These are phyloP conservation scores for Florisuga fusca DNA, from an alignment of 2,797 vertebrate genomes.

Conservation along the genomic window DNA sequence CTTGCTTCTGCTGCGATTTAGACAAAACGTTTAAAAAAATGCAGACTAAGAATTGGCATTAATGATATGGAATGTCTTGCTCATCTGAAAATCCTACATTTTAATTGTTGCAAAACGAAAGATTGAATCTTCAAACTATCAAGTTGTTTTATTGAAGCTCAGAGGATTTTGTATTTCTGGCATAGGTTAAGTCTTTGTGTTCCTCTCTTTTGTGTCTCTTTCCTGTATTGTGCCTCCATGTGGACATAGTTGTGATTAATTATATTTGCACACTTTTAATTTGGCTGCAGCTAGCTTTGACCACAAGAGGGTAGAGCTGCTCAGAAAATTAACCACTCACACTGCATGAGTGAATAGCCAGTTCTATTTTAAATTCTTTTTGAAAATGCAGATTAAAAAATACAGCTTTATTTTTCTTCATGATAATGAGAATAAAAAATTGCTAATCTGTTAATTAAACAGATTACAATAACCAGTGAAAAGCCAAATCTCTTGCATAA, in stretches of 20 bases:
- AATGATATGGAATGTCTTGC: not conserved
- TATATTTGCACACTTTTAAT: not conserved
- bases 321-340: slow-evolving; percentile 39
- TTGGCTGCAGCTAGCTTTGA: slow-evolving; percentile 21
- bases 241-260: not conserved
- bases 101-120: not conserved
- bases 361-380: not conserved
- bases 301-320: slow-evolving; percentile 68
- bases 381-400: not conserved
- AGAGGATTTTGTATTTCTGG: not conserved
- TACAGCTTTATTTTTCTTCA: not conserved
- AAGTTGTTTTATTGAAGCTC: not conserved
- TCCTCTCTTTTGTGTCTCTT: not conserved
- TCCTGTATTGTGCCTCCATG: not conserved
- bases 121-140: not conserved
- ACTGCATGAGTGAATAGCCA: not conserved
- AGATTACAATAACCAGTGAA: not conserved
- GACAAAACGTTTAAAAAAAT: not conserved
- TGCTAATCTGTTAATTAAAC: not conserved
- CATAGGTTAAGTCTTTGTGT: not conserved
- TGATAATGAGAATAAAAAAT: not conserved
- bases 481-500: not conserved
- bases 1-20: not conserved
- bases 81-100: not conserved
- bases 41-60: fast-evolving